These are phyloP conservation scores for Fopius arisanus DNA, from an alignment of 1,140 invertebrate species.

Conservation along the genomic window DNA sequence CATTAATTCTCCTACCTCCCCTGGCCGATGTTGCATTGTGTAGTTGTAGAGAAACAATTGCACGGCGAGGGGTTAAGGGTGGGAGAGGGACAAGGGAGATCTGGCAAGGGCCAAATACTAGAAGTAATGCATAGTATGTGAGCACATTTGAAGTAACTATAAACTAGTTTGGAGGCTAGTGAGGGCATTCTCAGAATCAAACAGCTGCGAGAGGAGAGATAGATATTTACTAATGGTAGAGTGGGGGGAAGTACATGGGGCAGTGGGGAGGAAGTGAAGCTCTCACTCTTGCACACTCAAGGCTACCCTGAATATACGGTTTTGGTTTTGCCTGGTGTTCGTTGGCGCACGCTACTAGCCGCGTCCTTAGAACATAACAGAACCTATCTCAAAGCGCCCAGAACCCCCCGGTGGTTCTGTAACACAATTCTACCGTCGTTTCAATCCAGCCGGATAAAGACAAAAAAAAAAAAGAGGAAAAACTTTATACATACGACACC, in stretches of 20 bases:
- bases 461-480: neutral
- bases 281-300: conserved; percentile 19
- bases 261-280: conserved; percentile 23
- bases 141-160: conserved; percentile 16
- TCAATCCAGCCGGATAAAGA: conserved; percentile 42
- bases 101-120: conserved; percentile 27
- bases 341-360: conserved; percentile 41
- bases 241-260: neutral
- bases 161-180: neutral
- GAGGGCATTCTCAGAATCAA: neutral
- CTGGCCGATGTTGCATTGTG: neutral
- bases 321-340: conserved; percentile 27
- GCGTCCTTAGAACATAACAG: conserved; percentile 45
- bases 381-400: conserved; percentile 48
- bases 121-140: conserved; percentile 21
- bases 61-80: no score
- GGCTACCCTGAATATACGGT: conserved; percentile 7
- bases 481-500: conserved; percentile 14
- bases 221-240: neutral
- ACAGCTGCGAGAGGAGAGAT: conserved; percentile 13
- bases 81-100: no score
- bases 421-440: conserved; percentile 43
- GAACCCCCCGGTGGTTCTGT: conserved; percentile 41
- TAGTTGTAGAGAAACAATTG: conserved; percentile 18
- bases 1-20: neutral